Percentiles rank a stretch among this genome's conserved stretches.
These are phyloP conservation scores for Osmoderma eremita DNA, from an alignment of 2,888 invertebrate species.

Conservation along the genomic window DNA sequence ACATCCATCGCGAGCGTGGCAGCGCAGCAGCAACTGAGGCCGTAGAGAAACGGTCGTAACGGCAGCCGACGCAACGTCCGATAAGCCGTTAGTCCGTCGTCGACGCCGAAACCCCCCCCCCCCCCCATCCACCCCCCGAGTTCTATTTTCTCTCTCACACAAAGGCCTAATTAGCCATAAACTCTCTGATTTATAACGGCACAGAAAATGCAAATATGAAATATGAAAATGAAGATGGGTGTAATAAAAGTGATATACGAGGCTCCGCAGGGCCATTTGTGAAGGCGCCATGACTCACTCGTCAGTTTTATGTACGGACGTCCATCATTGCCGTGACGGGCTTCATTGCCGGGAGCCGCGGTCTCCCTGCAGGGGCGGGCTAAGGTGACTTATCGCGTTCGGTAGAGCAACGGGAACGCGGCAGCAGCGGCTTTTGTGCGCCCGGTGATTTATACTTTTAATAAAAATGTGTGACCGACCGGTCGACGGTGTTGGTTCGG, in stretches of 20 bases:
- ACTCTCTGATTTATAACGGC: constrained; percentile 73
- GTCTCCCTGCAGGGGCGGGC: constrained; percentile 61
- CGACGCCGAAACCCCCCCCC: constrained; percentile 43
- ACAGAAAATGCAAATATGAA: constrained; percentile 71
- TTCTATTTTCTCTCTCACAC: constrained; percentile 57
- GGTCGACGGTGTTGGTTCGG: too few species aligned
- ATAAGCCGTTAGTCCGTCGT: constrained; percentile 65
- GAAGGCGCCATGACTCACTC: constrained; percentile 75
- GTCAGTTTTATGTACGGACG: constrained; percentile 80
- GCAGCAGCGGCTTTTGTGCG: constrained; percentile 68
- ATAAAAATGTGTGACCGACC: constrained; percentile 68
- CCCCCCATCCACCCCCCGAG: constrained; percentile 45
- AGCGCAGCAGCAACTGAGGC: too few species aligned
- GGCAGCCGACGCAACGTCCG: constrained; percentile 57
- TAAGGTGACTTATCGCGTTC: constrained; percentile 63
- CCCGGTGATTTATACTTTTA: constrained; percentile 73
- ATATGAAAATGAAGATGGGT: constrained; percentile 72
- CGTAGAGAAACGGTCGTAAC: constrained; percentile 38
- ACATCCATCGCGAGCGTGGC: constrained; percentile 24
- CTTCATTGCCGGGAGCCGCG: constrained; percentile 67
- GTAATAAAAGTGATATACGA: constrained; percentile 84
- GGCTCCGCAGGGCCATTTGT: constrained; percentile 81
- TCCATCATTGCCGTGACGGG: constrained; percentile 77
- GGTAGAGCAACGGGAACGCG: constrained; percentile 51
- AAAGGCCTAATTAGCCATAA: constrained; percentile 73